A percentile compares a stretch with the other conserved stretches of the same genome.
Evolutionary conservation across 2,888 invertebrate genomes (phyloP).

Genomic region (Cinara cedri): DNA sequence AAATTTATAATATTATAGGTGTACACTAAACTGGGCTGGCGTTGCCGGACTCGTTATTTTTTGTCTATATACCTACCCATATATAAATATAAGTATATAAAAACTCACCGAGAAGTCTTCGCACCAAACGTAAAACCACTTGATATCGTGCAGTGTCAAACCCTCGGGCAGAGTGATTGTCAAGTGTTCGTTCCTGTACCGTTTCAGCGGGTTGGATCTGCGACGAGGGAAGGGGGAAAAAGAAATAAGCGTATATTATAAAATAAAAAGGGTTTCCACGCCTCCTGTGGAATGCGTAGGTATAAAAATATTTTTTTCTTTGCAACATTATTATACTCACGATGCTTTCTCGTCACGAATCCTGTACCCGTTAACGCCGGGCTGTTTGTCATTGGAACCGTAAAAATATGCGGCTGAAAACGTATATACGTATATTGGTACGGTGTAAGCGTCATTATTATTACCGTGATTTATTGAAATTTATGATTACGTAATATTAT

Average conservation of each 20-base stretch:
- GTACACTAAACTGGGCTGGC: background rate
- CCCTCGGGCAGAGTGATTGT: conserved; percentile 87
- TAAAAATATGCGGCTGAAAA: conserved; percentile 86
- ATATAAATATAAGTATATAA: too few relatives aligned
- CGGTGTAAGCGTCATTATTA: too few relatives aligned
- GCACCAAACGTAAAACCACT: conserved; percentile 92
- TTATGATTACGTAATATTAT: background rate
- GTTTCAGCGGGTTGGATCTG: conserved; percentile 75
- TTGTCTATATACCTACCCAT: too few relatives aligned
- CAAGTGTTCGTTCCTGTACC: conserved; percentile 81
- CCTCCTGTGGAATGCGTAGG: background rate
- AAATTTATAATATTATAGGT: background rate
- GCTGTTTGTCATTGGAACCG: conserved; percentile 75
- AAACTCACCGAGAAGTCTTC: conserved; percentile 82
- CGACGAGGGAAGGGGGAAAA: too few relatives aligned
- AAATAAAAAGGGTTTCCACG: conserved; percentile 26
- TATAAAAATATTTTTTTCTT: background rate
- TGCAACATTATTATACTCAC: conserved; percentile 40
- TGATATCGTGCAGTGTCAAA: conserved; percentile 79
- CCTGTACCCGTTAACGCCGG: conserved; percentile 73
- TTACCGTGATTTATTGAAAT: background rate
- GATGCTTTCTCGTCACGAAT: conserved; percentile 76
- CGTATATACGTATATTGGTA: too few relatives aligned
- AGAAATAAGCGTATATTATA: background rate
- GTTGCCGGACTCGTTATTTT: conserved; percentile 25